Percentiles rank a stretch among this genome's conserved stretches.
These are phyloP conservation scores for Drosophila ambigua DNA, from an alignment of 1,140 invertebrate species.

Conservation along the genomic window DNA sequence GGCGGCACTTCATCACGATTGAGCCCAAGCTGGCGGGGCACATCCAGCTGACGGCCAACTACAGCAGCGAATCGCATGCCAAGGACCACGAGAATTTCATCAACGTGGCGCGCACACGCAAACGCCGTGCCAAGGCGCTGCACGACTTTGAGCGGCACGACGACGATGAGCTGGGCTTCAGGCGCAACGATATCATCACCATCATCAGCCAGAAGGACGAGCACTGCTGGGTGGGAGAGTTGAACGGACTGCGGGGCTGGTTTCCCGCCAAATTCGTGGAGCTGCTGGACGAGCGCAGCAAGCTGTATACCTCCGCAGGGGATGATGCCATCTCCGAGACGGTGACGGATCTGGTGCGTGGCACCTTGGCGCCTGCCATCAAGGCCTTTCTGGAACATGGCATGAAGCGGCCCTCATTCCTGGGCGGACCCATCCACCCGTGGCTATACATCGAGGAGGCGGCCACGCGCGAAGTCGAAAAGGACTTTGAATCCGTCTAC, in stretches of 20 bases:
- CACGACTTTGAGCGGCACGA: conserved; percentile 97
- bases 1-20: conserved; percentile 81
- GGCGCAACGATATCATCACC: conserved; percentile 99
- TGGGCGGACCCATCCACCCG: conserved; percentile 96
- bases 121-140: conserved; percentile 95
- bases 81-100: conserved; percentile 97
- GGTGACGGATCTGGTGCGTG: conserved; percentile 97
- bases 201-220: conserved; percentile 99
- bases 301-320: conserved; percentile 97
- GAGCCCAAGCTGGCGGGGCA: conserved; percentile 85
- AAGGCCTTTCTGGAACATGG: conserved; percentile 98
- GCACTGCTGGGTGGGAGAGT: conserved; percentile 99
- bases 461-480: conserved; percentile 97
- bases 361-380: conserved; percentile 95
- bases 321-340: conserved; percentile 98
- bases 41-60: conserved; percentile 94
- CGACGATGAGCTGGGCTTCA: conserved; percentile 99
- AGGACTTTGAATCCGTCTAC: conserved; percentile 99
- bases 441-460: conserved; percentile 99
- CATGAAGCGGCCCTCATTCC: conserved; percentile 93
- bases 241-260: conserved; percentile 99
- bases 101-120: conserved; percentile 93
- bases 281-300: conserved; percentile 97
- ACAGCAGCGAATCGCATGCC: conserved; percentile 96
- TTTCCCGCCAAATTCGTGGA: conserved; percentile 99